Conservation (phyloP, 2,797 vertebrate species). For the Helarctos malayanus region DNA sequence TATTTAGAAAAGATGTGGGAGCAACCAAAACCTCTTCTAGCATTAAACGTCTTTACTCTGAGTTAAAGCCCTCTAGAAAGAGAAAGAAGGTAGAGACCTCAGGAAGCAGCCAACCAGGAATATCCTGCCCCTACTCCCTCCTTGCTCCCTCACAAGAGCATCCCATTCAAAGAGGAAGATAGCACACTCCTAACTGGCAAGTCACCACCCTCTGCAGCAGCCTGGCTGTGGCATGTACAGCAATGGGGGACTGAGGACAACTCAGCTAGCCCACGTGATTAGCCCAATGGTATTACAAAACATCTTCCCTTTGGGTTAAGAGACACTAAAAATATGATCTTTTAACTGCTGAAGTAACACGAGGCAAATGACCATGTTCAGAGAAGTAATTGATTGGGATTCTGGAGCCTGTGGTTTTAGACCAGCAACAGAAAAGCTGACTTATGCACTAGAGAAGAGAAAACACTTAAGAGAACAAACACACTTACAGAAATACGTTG, state of each 20-base stretch:
- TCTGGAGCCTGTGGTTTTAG: conserved; percentile 45
- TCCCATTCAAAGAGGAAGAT: neutral
- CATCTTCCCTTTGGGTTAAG: neutral
- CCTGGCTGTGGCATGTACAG: neutral
- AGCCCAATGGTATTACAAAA: neutral
- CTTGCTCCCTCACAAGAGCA: too few species aligned
- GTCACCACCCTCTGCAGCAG: neutral
- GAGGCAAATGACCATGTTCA: neutral
- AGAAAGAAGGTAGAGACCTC: neutral
- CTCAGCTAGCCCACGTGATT: neutral
- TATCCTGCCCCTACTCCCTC: neutral
- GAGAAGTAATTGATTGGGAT: conserved; percentile 27
- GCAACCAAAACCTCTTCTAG: neutral
- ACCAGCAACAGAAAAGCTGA: conserved; percentile 33
- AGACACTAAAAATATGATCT: neutral
- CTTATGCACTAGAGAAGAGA: neutral
- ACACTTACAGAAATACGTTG: neutral
- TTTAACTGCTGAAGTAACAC: neutral
- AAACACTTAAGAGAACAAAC: neutral
- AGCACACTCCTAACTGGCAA: neutral
- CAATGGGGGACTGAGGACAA: neutral
- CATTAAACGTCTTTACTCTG: neutral
- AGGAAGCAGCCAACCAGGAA: neutral
- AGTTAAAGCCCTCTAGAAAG: neutral
- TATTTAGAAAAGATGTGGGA: neutral